phyloP scores from a whole-genome alignment of 2,113 vertebrate species.

The Microcebus jonahi region DNA sequence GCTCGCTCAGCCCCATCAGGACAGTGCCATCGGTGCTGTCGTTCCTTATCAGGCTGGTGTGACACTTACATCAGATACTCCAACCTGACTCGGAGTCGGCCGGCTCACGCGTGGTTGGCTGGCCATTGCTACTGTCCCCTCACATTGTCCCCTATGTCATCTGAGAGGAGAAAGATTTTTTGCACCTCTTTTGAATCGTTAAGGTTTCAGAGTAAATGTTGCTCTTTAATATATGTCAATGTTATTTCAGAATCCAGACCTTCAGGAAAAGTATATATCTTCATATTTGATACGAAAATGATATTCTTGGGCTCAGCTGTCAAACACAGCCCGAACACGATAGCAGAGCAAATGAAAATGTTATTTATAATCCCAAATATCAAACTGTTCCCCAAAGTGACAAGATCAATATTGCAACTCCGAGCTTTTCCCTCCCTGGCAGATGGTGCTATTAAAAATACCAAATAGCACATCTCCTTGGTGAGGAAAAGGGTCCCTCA shows the following conservation, averaged over 20 bases:
- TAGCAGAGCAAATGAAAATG: constrained; percentile 81
- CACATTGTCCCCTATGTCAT: neutral
- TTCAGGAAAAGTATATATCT: constrained; percentile 32
- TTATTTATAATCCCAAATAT: constrained; percentile 86
- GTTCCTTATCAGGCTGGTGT: neutral
- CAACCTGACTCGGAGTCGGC: neutral
- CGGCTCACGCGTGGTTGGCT: too few species aligned
- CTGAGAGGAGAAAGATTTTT: neutral
- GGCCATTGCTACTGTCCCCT: too few species aligned
- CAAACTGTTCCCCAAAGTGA: constrained; percentile 84
- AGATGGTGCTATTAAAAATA: constrained; percentile 85
- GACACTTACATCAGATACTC: neutral
- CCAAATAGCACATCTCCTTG: constrained; percentile 72
- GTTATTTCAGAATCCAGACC: constrained; percentile 8
- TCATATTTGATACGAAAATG: constrained; percentile 53
- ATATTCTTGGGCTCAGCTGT: constrained; percentile 56
- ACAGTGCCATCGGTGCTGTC: accelerated
- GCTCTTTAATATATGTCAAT: neutral
- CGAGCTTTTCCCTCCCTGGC: constrained; percentile 76
- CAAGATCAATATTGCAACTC: constrained; percentile 86
- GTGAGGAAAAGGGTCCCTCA: constrained; percentile 9
- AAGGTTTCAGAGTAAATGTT: neutral
- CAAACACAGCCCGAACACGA: constrained; percentile 60
- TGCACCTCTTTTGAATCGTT: neutral
- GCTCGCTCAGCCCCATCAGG: neutral